Evolutionary conservation across 2,888 invertebrate species (phyloP).

Genomic region (Stenolophus ochropezus): DNA sequence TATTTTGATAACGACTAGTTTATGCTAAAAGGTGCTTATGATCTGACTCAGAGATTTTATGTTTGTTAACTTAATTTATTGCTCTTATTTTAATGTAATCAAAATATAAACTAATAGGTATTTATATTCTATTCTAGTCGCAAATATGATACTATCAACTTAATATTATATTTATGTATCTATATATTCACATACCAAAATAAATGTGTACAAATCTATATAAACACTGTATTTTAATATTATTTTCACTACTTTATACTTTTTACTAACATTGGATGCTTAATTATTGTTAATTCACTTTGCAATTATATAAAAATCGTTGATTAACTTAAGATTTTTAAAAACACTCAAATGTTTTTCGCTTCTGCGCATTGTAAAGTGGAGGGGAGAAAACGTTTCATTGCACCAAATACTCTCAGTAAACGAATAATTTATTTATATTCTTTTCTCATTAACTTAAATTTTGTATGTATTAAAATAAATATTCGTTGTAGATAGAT

Average conservation of each 20-base stretch:
- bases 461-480: too few species aligned
- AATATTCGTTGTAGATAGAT: too few species aligned
- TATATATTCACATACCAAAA: constrained; percentile 20
- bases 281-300: too few species aligned
- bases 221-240: background rate
- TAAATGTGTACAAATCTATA: constrained; percentile 11
- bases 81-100: background rate
- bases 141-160: background rate
- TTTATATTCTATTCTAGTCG: constrained; percentile 13
- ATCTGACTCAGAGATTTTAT: background rate
- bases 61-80: background rate
- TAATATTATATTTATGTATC: constrained; percentile 28
- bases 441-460: too few species aligned
- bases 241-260: too few species aligned
- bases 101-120: background rate
- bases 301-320: too few species aligned
- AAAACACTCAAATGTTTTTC: background rate
- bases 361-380: background rate
- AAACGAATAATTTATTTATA: too few species aligned
- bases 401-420: too few species aligned
- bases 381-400: too few species aligned
- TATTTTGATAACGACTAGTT: background rate
- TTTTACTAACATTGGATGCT: too few species aligned
- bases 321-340: too few species aligned
- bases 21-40: constrained; percentile 2